Evolutionary conservation across 2,797 vertebrate genomes (phyloP).

Genomic region (Epinephelus malabaricus): DNA sequence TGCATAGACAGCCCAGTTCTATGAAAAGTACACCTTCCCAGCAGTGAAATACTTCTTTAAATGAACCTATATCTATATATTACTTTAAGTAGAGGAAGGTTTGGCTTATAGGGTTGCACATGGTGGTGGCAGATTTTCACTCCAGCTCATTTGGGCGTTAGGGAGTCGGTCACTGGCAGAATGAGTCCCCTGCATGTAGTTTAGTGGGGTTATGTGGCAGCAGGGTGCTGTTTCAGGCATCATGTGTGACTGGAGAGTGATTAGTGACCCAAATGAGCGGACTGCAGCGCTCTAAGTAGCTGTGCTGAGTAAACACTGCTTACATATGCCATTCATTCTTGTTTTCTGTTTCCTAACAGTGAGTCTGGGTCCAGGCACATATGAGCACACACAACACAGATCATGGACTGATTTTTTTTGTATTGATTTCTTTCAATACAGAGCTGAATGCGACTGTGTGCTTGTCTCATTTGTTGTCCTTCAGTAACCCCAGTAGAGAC

Average conservation of each 20-base stretch:
- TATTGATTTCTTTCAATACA: not conserved
- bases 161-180: slow-evolving; percentile 48
- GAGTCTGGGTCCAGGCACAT: not conserved
- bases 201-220: slow-evolving; percentile 69
- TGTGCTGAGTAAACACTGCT: slow-evolving; percentile 65
- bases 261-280: slow-evolving; percentile 64
- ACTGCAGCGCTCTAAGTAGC: slow-evolving; percentile 60
- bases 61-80: too few relatives aligned
- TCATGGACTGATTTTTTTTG: not conserved
- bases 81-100: slow-evolving; percentile 8
- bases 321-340: slow-evolving; percentile 38
- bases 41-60: too few relatives aligned
- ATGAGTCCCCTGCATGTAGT: slow-evolving; percentile 63
- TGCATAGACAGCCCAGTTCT: too few relatives aligned
- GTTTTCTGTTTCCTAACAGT: slow-evolving; percentile 7
- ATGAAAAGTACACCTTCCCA: too few relatives aligned
- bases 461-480: not conserved
- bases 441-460: not conserved
- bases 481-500: slow-evolving; percentile 14
- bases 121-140: slow-evolving; percentile 49
- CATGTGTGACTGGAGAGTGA: slow-evolving; percentile 68
- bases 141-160: slow-evolving; percentile 34
- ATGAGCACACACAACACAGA: not conserved
- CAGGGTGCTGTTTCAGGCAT: slow-evolving; percentile 65
- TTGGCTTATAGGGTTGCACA: slow-evolving; percentile 15